Evolutionary conservation across 2,113 vertebrate genomes (phyloP), one percentile per base, ranked within the genome.

Genomic region (Hymenochirus boettgeri): DNA sequence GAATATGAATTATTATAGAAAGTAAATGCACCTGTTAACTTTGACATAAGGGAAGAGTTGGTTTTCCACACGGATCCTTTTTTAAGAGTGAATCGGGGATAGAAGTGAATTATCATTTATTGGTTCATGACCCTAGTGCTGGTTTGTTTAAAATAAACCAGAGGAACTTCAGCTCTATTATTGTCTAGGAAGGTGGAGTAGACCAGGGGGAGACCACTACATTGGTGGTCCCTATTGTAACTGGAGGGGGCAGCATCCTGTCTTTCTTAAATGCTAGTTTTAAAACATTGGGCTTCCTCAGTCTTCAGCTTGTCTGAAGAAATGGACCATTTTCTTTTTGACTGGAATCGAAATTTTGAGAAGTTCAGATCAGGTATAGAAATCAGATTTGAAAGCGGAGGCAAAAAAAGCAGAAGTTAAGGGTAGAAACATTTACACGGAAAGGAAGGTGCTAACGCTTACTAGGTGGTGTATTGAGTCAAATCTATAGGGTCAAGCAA

Each of bases 251-350:
- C 79, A 80, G 86, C 89, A 90, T 92, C 91, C 89, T 87, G 83
- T 86, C 84, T 91, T 92, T 92, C 88, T 91, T 75, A 79, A 82
- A 76, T 78, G 63, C 71, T 65, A 77, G 81, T 82, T 74, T 76
- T 72, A 77, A 82, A 91, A 92, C 87, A 93, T 91, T 80, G 73
- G 2, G 80, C 76, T 89, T 91, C 88, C 89, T 88, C 82, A 72
- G 75, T 59, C 74, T 77, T 79, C 21, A 31, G 39, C 67, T 70
- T 71, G 62, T 65, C 56, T 47, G 18, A 37, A 45, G 2, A 58
- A 11, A 33, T 26, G 29, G 46, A 27, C 22, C 24, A 19, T 37
- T 53, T 53, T 51, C 13, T 52, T n/a, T 35, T 8, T 13, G 29
- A 26, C 25, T n/a, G 17, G 47, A 37, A 46, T 47, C 46, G 13